Percentiles rank a stretch among this genome's conserved stretches.
These are phyloP conservation scores for Sinocyclocheilus rhinocerous DNA, from an alignment of 2,113 vertebrate genomes.

Conservation along the genomic window DNA sequence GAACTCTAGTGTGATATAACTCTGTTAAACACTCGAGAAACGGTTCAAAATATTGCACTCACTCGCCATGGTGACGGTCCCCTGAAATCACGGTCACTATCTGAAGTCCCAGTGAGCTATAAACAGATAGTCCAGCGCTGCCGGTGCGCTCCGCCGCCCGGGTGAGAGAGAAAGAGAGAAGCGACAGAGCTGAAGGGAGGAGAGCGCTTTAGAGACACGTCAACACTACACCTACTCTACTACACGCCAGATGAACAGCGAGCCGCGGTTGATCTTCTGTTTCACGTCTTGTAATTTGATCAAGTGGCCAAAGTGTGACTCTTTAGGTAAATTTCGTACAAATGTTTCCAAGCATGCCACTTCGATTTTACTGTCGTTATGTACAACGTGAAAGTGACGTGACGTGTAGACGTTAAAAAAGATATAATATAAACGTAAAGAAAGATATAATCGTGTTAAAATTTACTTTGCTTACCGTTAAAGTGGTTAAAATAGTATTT, in stretches of 20 bases:
- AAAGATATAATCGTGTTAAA: no score
- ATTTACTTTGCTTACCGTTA: no score
- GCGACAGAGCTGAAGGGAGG: neutral
- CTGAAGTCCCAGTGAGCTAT: slow-evolving; percentile 58
- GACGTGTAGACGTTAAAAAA: no score
- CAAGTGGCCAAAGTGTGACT: slow-evolving; percentile 1
- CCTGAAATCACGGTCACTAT: slow-evolving; percentile 52
- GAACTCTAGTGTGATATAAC: neutral
- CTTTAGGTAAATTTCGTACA: neutral
- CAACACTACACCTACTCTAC: slow-evolving; percentile 69
- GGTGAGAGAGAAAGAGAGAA: slow-evolving; percentile 60
- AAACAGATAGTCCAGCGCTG: slow-evolving; percentile 65
- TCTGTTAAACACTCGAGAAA: no score
- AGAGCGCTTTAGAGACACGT: slow-evolving; percentile 76
- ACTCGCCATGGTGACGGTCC: slow-evolving; percentile 52
- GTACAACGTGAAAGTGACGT: no score
- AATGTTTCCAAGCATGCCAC: no score
- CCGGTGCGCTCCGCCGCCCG: slow-evolving; percentile 69
- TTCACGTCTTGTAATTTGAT: slow-evolving; percentile 41
- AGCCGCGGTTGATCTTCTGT: slow-evolving; percentile 41
- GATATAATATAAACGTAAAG: no score
- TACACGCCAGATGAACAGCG: slow-evolving; percentile 66
- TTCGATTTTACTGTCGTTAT: neutral
- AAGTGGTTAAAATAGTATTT: no score
- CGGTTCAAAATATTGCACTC: slow-evolving; percentile 7